Conservation (phyloP, 2,888 invertebrate species). For the Ceraclea dissimilis region DNA sequence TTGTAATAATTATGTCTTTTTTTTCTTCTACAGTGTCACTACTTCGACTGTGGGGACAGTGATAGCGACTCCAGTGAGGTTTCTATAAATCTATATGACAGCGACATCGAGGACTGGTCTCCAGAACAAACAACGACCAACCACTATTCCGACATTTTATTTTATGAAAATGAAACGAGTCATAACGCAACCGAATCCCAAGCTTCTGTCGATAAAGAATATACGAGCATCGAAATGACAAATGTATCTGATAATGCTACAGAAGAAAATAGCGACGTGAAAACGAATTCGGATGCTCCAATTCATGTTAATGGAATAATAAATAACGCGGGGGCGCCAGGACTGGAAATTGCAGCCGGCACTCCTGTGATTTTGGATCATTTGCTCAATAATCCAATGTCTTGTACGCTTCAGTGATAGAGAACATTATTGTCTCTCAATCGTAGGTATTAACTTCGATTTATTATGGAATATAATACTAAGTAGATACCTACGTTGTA, state of each 20-base stretch:
- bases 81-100: slow-evolving; percentile 19
- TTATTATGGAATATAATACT: no score
- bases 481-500: no score
- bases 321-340: slow-evolving; percentile 16
- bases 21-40: slow-evolving; percentile 20
- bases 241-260: not conserved
- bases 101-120: slow-evolving; percentile 17
- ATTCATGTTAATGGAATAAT: slow-evolving; percentile 4
- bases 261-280: not conserved
- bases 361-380: slow-evolving; percentile 42
- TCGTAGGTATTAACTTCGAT: no score
- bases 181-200: slow-evolving; percentile 7
- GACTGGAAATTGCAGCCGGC: slow-evolving; percentile 37
- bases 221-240: not conserved
- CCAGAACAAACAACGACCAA: slow-evolving; percentile 5
- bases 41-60: slow-evolving; percentile 25
- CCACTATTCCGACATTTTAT: slow-evolving; percentile 8
- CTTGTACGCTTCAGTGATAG: slow-evolving; percentile 34
- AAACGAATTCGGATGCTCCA: slow-evolving; percentile 6
- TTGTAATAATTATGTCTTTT: not conserved
- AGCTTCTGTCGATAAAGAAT: slow-evolving; percentile 4
- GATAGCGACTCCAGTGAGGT: slow-evolving; percentile 23
- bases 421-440: not conserved
- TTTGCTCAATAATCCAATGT: slow-evolving; percentile 40
- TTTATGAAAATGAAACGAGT: slow-evolving; percentile 15